These are phyloP conservation scores for Bunonema sp. DNA, from an alignment of 2,888 invertebrate species.

Conservation along the genomic window DNA sequence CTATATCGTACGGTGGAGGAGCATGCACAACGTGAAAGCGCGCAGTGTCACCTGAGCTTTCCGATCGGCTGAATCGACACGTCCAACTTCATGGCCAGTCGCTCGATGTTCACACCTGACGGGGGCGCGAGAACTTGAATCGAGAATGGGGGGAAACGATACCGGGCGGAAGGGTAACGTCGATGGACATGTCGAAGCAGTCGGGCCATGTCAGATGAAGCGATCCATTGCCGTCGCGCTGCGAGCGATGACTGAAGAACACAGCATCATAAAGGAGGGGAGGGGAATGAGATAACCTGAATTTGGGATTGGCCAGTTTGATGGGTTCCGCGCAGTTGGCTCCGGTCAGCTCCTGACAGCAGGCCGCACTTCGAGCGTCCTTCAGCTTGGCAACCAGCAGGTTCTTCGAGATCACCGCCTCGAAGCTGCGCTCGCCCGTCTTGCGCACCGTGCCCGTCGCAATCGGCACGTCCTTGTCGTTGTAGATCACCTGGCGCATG, in stretches of 20 bases:
- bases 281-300: not conserved
- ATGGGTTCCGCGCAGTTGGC: slow-evolving; percentile 34
- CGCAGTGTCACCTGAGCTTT: slow-evolving; percentile 32
- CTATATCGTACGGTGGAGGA: no score
- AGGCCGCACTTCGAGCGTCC: slow-evolving; percentile 28
- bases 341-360: slow-evolving; percentile 32
- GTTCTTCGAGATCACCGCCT: slow-evolving; percentile 41
- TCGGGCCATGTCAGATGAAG: slow-evolving; percentile 39
- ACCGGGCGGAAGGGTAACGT: slow-evolving; percentile 36
- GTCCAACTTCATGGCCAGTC: slow-evolving; percentile 39
- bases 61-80: slow-evolving; percentile 42
- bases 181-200: slow-evolving; percentile 41
- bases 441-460: slow-evolving; percentile 37
- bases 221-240: slow-evolving; percentile 27
- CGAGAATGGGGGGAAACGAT: not conserved
- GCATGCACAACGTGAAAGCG: no score
- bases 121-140: not conserved
- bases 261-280: not conserved
- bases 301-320: slow-evolving; percentile 31
- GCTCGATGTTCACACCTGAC: slow-evolving; percentile 36
- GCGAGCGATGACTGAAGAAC: slow-evolving; percentile 16
- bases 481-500: no score
- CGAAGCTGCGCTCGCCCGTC: slow-evolving; percentile 25
- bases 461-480: slow-evolving; percentile 42
- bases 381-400: slow-evolving; percentile 37